These are phyloP conservation scores for Menidia beryllina DNA, from an alignment of 2,113 vertebrate species.

Conservation along the genomic window DNA sequence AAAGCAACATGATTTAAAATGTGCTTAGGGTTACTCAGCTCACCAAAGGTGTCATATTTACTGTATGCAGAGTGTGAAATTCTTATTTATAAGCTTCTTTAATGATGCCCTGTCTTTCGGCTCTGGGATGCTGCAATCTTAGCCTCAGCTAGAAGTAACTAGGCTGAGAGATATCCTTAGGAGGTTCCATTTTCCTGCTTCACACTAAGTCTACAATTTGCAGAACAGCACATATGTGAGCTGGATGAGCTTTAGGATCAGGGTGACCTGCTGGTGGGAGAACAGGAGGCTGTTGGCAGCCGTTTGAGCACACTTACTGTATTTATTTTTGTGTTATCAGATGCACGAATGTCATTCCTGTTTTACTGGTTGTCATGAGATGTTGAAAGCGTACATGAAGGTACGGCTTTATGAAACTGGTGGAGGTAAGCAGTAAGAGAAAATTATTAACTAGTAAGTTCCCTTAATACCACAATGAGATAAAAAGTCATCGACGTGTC, in stretches of 20 bases:
- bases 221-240: slow-evolving; percentile 17
- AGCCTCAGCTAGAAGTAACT: slow-evolving; percentile 34
- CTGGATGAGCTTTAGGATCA: slow-evolving; percentile 38
- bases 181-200: slow-evolving; percentile 32
- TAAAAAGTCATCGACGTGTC: too few species aligned
- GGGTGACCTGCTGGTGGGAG: slow-evolving; percentile 19
- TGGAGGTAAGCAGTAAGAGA: too few species aligned
- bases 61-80: slow-evolving; percentile 26
- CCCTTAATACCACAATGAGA: too few species aligned
- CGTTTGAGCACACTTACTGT: not conserved
- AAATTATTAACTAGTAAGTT: too few species aligned
- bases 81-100: slow-evolving; percentile 44
- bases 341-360: slow-evolving; percentile 19
- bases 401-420: not conserved
- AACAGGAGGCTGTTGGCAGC: slow-evolving; percentile 38
- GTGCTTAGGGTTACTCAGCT: slow-evolving; percentile 29
- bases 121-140: slow-evolving; percentile 25
- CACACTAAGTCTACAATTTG: slow-evolving; percentile 28
- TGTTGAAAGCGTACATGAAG: slow-evolving; percentile 10
- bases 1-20: slow-evolving; percentile 26
- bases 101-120: slow-evolving; percentile 34
- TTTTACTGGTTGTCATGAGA: slow-evolving; percentile 30
- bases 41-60: slow-evolving; percentile 46
- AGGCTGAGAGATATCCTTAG: slow-evolving; percentile 34
- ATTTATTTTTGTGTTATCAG: slow-evolving; percentile 31